Evolutionary conservation across 2,888 invertebrate species (phyloP).

Genomic region (Diachrysia chrysitis): DNA sequence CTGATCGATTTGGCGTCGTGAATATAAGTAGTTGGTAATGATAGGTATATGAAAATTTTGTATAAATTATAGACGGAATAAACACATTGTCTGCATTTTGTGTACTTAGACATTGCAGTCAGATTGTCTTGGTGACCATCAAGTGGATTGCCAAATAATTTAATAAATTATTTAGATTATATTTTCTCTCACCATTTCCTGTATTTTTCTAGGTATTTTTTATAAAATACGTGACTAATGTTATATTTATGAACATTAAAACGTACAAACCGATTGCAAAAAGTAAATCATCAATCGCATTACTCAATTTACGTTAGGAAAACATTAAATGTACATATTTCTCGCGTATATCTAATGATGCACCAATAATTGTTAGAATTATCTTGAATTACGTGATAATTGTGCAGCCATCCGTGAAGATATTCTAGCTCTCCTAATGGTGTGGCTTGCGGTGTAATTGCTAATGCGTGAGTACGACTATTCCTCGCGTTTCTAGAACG

Average conservation of each 20-base stretch:
- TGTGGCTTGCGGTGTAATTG: constrained; percentile 36
- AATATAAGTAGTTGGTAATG: not conserved
- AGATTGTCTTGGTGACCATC: no score
- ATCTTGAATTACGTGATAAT: constrained; percentile 15
- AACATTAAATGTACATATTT: constrained; percentile 4
- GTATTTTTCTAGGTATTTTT: no score
- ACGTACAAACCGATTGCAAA: constrained; percentile 1
- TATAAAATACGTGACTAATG: not conserved
- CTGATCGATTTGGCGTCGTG: not conserved
- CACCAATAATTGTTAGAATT: constrained; percentile 10
- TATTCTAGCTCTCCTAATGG: constrained; percentile 30
- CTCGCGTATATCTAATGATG: constrained; percentile 7
- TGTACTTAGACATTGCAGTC: no score
- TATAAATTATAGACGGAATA: no score
- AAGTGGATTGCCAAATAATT: no score
- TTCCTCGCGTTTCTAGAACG: constrained; percentile 33
- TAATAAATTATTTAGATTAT: no score
- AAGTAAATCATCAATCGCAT: constrained; percentile 2
- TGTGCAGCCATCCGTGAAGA: constrained; percentile 14
- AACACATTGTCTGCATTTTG: no score
- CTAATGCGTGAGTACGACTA: constrained; percentile 28
- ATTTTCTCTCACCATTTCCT: no score
- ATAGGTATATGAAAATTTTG: no score
- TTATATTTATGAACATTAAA: not conserved
- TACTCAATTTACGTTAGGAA: not conserved